Evolutionary conservation across 2,888 invertebrate genomes (phyloP), one percentile per base, ranked within the genome.

Genomic region (Keiferia lycopersicella): DNA sequence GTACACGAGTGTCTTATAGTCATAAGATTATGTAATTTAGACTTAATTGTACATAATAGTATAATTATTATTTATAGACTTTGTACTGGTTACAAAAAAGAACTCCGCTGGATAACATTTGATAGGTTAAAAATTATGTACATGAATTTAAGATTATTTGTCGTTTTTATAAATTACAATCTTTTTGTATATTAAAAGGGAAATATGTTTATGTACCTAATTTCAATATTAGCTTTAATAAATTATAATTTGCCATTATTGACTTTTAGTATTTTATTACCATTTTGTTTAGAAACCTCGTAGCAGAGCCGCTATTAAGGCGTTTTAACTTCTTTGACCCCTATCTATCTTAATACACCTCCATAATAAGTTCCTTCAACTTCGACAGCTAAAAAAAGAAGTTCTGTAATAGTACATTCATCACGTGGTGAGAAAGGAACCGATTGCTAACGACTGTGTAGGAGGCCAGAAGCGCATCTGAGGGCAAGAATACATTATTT

Each of bases 11-110:
- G 45, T 45, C 45, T 45, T 45, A 45, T 45, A 45, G n/a, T 45
- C n/a, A 16, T n/a, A n/a, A n/a, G n/a, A n/a, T 45, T 45, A 4
- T n/a, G 4, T 14, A 6, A 53, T 22, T 56, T 34, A 56, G 56
- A 34, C 34, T n/a, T 30, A 34, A 56, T 34, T 56, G 34, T 58
- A 66, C 48, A 64, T 61, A 64, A 60, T 64, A 51, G 20, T 58
- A 64, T 66, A 62, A 64, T 50, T 39, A 61, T 41, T 65, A 11
- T 73, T 72, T 59, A 34, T 68, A 73, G 74, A 75, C 74, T 66
- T 71, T 77, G 79, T 82, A 82, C 81, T 67, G 80, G 78, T 65
- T 78, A 75, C 78, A 76, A 65, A 65, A 56, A 56, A 68, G n/a
- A n/a, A 45, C 60, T 53, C 45, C 45, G 45, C 26, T 50, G 8